Percentiles rank a stretch among this genome's conserved stretches.
These are phyloP conservation scores for Pangasius macronema DNA, from an alignment of 2,797 vertebrate species.

Conservation along the genomic window DNA sequence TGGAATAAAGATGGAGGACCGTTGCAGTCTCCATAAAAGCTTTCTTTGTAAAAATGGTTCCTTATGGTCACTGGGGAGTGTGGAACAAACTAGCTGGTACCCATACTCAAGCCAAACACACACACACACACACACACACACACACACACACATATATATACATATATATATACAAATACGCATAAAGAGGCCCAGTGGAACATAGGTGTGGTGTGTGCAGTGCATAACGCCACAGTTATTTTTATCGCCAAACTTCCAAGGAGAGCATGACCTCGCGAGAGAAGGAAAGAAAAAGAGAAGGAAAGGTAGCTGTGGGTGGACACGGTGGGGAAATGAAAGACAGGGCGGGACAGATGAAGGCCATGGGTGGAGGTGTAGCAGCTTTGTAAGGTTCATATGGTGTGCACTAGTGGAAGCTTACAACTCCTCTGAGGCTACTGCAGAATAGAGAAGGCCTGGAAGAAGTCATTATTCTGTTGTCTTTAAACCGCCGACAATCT, in stretches of 20 bases:
- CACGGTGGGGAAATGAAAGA: constrained; percentile 30
- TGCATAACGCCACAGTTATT: constrained; percentile 49
- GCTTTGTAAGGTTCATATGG: constrained; percentile 35
- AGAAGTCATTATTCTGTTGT: constrained; percentile 29
- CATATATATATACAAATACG: neutral
- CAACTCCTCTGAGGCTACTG: constrained; percentile 23
- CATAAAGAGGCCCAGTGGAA: constrained; percentile 51
- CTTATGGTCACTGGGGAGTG: constrained; percentile 49
- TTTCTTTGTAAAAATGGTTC: constrained; percentile 55
- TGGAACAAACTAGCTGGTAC: constrained; percentile 50
- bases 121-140: constrained; percentile 10
- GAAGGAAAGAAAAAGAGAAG: constrained; percentile 48
- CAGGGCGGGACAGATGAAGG: constrained; percentile 32
- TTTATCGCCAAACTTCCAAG: constrained; percentile 55
- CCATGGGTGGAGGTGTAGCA: constrained; percentile 32
- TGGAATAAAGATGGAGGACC: constrained; percentile 45
- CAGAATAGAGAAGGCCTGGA: constrained; percentile 22
- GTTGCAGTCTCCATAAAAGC: constrained; percentile 56
- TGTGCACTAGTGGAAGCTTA: constrained; percentile 39
- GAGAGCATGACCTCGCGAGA: constrained; percentile 50
- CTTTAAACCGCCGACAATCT: constrained; percentile 35
- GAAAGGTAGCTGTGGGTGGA: constrained; percentile 52
- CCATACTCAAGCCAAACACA: constrained; percentile 46
- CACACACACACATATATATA: neutral
- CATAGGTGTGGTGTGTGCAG: constrained; percentile 58